Conservation (phyloP, 1,140 invertebrate genomes). For the Aethina tumida region DNA sequence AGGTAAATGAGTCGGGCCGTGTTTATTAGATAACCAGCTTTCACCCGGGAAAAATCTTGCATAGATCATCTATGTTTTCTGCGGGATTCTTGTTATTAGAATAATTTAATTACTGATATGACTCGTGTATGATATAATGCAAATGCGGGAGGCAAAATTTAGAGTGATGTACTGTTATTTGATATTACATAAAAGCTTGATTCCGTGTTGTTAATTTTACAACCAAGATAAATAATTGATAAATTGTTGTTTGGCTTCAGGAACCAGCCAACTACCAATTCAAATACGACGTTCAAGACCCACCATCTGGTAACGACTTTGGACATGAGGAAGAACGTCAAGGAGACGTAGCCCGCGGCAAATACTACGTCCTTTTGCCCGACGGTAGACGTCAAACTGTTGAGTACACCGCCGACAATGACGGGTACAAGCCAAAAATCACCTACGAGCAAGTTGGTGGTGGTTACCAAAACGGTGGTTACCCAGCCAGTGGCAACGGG, state of each 20-base stretch:
- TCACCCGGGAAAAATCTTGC: too few relatives aligned
- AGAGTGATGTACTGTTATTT: too few relatives aligned
- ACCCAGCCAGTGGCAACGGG: constrained; percentile 18
- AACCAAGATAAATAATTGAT: background rate
- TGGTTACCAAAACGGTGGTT: constrained; percentile 38
- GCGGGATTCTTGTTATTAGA: too few relatives aligned
- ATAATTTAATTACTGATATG: too few relatives aligned
- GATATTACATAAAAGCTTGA: too few relatives aligned
- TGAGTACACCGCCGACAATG: constrained; percentile 63
- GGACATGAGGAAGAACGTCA: constrained; percentile 59
- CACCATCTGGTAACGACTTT: constrained; percentile 57
- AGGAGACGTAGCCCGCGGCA: constrained; percentile 54
- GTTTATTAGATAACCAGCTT: too few relatives aligned
- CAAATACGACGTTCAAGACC: constrained; percentile 62
- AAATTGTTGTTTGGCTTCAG: constrained; percentile 26
- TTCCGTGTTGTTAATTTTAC: too few relatives aligned
- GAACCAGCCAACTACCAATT: constrained; percentile 63
- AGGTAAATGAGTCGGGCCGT: too few relatives aligned
- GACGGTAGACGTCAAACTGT: constrained; percentile 69
- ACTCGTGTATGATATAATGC: too few relatives aligned
- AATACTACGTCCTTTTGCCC: constrained; percentile 63
- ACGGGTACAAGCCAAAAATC: constrained; percentile 68
- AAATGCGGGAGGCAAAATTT: too few relatives aligned
- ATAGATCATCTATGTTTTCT: too few relatives aligned
- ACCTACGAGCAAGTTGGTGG: constrained; percentile 53